phyloP scores from a whole-genome alignment of 2,888 invertebrate genomes.

The Cantharis nigra region DNA sequence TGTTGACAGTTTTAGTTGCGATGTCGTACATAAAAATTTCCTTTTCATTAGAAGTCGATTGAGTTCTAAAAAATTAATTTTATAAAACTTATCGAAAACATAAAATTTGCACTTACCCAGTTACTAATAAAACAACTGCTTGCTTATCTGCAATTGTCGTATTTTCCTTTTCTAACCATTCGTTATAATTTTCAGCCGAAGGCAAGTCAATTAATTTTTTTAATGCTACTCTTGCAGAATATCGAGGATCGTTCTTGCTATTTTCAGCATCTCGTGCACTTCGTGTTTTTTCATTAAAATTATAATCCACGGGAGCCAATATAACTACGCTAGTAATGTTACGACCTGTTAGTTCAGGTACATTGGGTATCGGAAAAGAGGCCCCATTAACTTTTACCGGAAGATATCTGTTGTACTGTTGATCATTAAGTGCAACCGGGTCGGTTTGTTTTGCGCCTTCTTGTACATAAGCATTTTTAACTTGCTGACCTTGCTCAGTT shows the following conservation, averaged over 20 bases:
- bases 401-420: slow-evolving; percentile 80
- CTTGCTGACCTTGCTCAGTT: slow-evolving; percentile 70
- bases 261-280: slow-evolving; percentile 55
- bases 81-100: background rate
- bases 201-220: slow-evolving; percentile 78
- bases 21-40: slow-evolving; percentile 91
- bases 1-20: slow-evolving; percentile 72
- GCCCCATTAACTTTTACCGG: slow-evolving; percentile 84
- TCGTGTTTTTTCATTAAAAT: slow-evolving; percentile 58
- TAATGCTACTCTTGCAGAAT: slow-evolving; percentile 65
- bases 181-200: slow-evolving; percentile 75
- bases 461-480: slow-evolving; percentile 74
- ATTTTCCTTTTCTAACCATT: slow-evolving; percentile 79
- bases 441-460: slow-evolving; percentile 74
- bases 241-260: slow-evolving; percentile 40
- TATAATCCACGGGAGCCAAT: slow-evolving; percentile 79
- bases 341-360: slow-evolving; percentile 73
- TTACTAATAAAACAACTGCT: slow-evolving; percentile 80
- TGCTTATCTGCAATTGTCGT: slow-evolving; percentile 75
- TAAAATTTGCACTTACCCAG: slow-evolving; percentile 66
- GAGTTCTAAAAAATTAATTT: slow-evolving; percentile 28
- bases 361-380: slow-evolving; percentile 82
- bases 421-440: slow-evolving; percentile 74
- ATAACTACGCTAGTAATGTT: slow-evolving; percentile 85
- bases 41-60: slow-evolving; percentile 58